Conservation (phyloP, 2,888 invertebrate genomes). For the Panopea generosa region DNA sequence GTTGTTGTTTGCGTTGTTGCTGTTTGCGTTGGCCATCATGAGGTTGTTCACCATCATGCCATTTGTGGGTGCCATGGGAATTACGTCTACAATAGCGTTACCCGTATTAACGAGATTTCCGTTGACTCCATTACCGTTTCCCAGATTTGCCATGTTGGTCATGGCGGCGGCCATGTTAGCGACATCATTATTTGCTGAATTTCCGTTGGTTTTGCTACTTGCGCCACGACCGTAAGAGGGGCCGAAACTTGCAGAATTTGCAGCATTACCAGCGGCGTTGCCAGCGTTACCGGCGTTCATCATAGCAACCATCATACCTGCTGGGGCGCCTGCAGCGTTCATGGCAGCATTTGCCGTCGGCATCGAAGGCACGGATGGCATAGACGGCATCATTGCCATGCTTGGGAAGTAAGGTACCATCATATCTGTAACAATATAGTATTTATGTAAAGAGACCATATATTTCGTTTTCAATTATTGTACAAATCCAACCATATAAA, state of each 20-base stretch:
- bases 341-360: too few species aligned
- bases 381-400: too few species aligned
- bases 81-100: constrained; percentile 21
- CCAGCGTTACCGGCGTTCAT: too few species aligned
- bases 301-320: too few species aligned
- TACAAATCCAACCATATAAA: too few species aligned
- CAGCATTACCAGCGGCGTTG: constrained; percentile 12
- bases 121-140: constrained; percentile 15
- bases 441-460: too few species aligned
- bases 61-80: background rate
- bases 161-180: too few species aligned
- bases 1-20: too few species aligned
- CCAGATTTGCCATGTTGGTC: background rate
- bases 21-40: background rate
- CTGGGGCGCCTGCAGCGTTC: too few species aligned
- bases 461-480: too few species aligned
- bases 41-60: background rate
- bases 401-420: constrained; percentile 15
- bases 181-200: constrained; percentile 1
- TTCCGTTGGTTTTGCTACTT: background rate
- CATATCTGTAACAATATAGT: constrained; percentile 2
- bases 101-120: constrained; percentile 28
- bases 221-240: background rate
- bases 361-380: too few species aligned
- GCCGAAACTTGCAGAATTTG: background rate